These are phyloP conservation scores for Athene noctua DNA, from an alignment of 2,113 vertebrate genomes.

Conservation along the genomic window DNA sequence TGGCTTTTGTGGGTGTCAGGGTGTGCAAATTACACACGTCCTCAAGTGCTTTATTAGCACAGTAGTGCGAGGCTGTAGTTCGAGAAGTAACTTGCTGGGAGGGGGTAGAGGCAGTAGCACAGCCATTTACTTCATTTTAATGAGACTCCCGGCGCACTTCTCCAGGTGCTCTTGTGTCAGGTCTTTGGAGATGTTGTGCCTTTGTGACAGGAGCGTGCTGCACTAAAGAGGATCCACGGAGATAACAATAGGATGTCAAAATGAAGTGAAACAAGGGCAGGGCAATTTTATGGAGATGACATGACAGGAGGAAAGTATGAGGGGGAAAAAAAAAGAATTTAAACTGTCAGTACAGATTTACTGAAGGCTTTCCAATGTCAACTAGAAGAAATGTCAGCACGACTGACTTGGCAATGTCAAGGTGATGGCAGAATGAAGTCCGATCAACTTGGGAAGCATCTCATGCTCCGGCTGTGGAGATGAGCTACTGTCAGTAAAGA, in stretches of 20 bases:
- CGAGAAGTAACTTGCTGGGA: neutral
- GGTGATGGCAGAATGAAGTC: conserved; percentile 55
- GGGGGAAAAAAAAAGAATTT: neutral
- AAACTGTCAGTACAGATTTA: conserved; percentile 63
- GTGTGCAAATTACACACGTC: fast-evolving
- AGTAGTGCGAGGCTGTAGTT: neutral
- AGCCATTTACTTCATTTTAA: conserved; percentile 34
- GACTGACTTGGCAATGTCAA: conserved; percentile 14
- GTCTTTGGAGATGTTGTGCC: conserved; percentile 34
- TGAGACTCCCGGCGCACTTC: neutral
- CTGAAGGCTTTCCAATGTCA: conserved; percentile 56
- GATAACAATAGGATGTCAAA: conserved; percentile 60
- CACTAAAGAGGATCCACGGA: neutral
- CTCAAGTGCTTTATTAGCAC: neutral
- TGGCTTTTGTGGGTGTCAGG: fast-evolving
- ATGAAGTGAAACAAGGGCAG: conserved; percentile 62
- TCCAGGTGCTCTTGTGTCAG: neutral
- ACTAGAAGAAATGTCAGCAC: conserved; percentile 23
- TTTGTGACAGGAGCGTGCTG: neutral
- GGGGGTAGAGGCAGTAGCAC: neutral
- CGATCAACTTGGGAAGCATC: neutral
- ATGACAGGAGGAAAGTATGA: conserved; percentile 38
- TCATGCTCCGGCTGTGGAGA: neutral
- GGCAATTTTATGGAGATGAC: conserved; percentile 61
- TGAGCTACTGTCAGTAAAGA: conserved; percentile 6